Base-by-base conservation (phyloP, 2,888 invertebrate species). In the Dermolepida albohirtum region DNA sequence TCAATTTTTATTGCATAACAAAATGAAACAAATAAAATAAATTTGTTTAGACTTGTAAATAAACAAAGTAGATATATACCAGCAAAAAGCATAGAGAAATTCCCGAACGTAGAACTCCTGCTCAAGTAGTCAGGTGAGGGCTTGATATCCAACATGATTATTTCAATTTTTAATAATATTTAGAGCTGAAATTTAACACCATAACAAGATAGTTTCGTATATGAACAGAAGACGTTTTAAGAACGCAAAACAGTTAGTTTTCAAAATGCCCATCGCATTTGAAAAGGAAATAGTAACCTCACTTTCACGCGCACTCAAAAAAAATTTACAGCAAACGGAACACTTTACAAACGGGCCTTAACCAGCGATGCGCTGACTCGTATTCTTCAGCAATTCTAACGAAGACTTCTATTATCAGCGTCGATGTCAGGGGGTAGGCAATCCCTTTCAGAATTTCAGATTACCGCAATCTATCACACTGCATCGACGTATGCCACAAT, bases 21-120 rank as follows among this genome's bases (percentile, higher is more conserved):
- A 29, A 29, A 29, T 29, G 4, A 5, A 29, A 29, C 6, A 5
- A n/a, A 29, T 29, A 6, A 27, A 47, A n/a, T 27, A 63, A 34
- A 10, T 16, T 22, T 12, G 34, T 49, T 17, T 29, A 49, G n/a
- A 11, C 17, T 22, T 22, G 22, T 22, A 14, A 47, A 22, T 17
- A 14, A 12, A 55, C 10, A 57, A 11, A 22, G 22, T 6, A n/a
- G 5, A 84, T 83, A 87, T 86, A 87, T 91, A 94, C 94, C 94
- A 86, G 94, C 94, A 87, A 95, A 95, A 81, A 96, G 89, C 95
- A 96, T 95, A 85, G 95, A 95, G 88, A 96, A 93, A 87, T 95
- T 95, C 85, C 95, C 93, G 85, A 96, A 95, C 73, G 95, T 93
- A 82, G 94, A 94, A 83, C 94, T 92, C 83, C 94, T 92, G 86